Evolutionary conservation across 2,113 vertebrate species (phyloP).

Genomic region (Dunckerocampus dactyliophorus): DNA sequence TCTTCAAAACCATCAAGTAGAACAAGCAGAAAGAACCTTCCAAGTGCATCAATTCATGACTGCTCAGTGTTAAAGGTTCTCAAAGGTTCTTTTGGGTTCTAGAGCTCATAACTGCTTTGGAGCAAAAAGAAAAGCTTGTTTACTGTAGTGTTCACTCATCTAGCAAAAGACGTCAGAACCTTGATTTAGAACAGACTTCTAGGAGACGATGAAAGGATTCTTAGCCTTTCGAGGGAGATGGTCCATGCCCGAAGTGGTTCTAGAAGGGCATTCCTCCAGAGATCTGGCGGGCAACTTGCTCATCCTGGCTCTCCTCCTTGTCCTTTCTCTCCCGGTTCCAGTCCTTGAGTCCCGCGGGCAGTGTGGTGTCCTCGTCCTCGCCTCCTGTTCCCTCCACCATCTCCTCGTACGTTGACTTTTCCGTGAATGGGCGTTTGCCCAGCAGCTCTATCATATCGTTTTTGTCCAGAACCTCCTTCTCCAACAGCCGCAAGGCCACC

Average conservation of each 20-base stretch:
- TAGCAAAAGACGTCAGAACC: no score
- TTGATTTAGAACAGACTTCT: no score
- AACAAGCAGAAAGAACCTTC: no score
- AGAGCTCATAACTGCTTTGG: no score
- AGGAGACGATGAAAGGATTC: no score
- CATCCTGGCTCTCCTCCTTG: conserved; percentile 77
- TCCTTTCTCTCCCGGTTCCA: conserved; percentile 90
- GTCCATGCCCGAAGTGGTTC: conserved; percentile 22
- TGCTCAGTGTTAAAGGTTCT: no score
- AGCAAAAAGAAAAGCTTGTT: no score
- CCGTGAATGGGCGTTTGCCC: conserved; percentile 86
- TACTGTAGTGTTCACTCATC: no score
- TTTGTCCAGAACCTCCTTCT: conserved; percentile 95
- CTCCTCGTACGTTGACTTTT: conserved; percentile 95
- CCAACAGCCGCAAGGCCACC: conserved; percentile 90
- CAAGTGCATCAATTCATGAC: no score
- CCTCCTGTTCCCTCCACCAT: conserved; percentile 96
- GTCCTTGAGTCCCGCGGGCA: conserved; percentile 93
- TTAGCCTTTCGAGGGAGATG: background rate
- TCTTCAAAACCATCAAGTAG: no score
- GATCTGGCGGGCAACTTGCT: conserved; percentile 80
- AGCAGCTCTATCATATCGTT: conserved; percentile 91
- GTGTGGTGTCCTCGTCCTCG: conserved; percentile 88
- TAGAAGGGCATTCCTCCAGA: conserved; percentile 79
- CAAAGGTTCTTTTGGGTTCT: no score